Base-by-base conservation (phyloP, 1,140 invertebrate genomes). In the Zophobas atratus region DNA sequence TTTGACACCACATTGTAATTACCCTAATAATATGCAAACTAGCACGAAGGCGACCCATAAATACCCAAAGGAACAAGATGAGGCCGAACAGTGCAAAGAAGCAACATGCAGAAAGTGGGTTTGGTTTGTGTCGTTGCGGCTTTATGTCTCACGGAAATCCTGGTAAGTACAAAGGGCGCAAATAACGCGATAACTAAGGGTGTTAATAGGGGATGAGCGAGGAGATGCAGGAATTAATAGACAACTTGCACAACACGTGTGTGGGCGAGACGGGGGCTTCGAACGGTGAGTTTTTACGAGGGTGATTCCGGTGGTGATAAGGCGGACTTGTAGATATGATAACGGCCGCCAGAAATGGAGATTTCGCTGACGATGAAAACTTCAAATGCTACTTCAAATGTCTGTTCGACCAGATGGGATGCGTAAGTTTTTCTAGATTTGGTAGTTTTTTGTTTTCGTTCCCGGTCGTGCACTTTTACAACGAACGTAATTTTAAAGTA, bases 191-290 rank as follows among this genome's bases (percentile, higher is more conserved):
- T 71, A 51, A 53, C 35, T 53, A 71, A 4, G n/a, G 20, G 20
- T 20, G 32, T 57, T 57, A 6, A 20, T 34, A 83, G 82, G 76
- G 73, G 70, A 72, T 84, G 35, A 72, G 82, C 39, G 81, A 82
- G 1, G 83, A 84, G 67, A 82, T 84, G 72, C 73, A 77, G 71
- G 83, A 81, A 75, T 51, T 84, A 8, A 81, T 78, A 1, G 76
- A 76, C 8, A 6, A 1, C 3, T 4, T 81, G 3, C 84, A 84
- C 41, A 81, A 82, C 34, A 81, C 78, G 5, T 86, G 86, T 57
- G 49, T 70, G 0, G 67, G 2, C 5, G 81, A 86, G 76, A 82
- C 70, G 8, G 81, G 81, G 2, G 46, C 48, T 3, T 38, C 75
- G 0, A 38, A 71, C 6, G 82, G 85, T 67, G 20, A 67, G 60